A percentile compares a stretch with the other conserved stretches of the same genome.
Evolutionary conservation across 2,888 invertebrate species (phyloP).

Genomic region (Microplitis manilae): DNA sequence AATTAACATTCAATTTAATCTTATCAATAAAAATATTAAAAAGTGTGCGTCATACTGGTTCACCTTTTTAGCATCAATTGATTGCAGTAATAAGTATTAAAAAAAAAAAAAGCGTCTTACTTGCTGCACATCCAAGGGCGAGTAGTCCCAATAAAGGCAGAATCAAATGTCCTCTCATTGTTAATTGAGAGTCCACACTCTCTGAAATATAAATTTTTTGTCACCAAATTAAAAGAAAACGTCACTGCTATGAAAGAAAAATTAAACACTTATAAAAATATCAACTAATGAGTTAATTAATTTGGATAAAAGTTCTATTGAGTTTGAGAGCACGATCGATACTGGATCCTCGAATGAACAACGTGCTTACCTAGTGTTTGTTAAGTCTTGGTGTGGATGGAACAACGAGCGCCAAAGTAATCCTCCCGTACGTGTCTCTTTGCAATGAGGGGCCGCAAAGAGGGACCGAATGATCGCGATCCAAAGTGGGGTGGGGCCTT

Average conservation of each 20-base stretch:
- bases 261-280: conserved; percentile 20
- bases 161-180: conserved; percentile 53
- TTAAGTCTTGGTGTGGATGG: conserved; percentile 55
- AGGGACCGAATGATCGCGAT: conserved; percentile 2
- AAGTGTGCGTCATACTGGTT: neutral
- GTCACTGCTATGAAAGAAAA: conserved; percentile 25
- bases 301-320: conserved; percentile 55
- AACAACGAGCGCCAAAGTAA: conserved; percentile 49
- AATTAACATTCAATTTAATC: neutral
- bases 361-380: conserved; percentile 63
- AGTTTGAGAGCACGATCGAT: conserved; percentile 65
- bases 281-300: neutral
- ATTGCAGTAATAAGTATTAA: neutral
- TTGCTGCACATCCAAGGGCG: conserved; percentile 54
- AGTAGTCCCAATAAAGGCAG: conserved; percentile 58
- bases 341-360: conserved; percentile 66
- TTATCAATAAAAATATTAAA: neutral
- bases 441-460: conserved; percentile 12
- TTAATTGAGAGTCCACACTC: conserved; percentile 40
- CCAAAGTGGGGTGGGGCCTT: conserved; percentile 20
- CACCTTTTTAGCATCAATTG: neutral
- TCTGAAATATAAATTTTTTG: conserved; percentile 18
- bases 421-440: conserved; percentile 45
- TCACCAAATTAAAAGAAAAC: conserved; percentile 27
- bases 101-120: conserved; percentile 47